phyloP scores from a whole-genome alignment of 2,888 invertebrate species.

The Euphydryas editha region DNA sequence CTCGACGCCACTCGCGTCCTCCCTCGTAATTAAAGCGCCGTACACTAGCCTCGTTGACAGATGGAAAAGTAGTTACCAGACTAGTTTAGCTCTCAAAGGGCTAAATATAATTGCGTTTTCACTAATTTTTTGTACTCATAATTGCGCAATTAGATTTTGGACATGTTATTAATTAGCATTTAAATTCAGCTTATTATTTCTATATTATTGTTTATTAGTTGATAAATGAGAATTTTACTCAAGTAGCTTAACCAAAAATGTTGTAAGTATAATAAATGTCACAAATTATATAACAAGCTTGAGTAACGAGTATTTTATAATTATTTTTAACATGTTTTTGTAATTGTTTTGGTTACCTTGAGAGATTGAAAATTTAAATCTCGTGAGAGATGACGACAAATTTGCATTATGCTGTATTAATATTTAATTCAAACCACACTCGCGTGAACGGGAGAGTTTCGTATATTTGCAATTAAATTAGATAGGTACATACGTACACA shows the following conservation, averaged over 20 bases:
- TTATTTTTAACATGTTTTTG: not conserved
- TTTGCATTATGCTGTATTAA: conserved; percentile 15
- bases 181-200: not conserved
- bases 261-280: too few relatives aligned
- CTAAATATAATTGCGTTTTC: conserved; percentile 29
- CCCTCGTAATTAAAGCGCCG: conserved; percentile 40
- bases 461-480: conserved; percentile 37
- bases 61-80: conserved; percentile 36
- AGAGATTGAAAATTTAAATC: not conserved
- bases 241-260: too few relatives aligned
- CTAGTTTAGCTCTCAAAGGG: conserved; percentile 25
- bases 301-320: not conserved
- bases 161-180: conserved; percentile 2
- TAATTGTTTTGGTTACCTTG: not conserved
- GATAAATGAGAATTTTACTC: not conserved
- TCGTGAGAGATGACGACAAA: not conserved
- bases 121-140: conserved; percentile 20
- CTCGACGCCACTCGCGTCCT: conserved; percentile 40
- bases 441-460: conserved; percentile 24
- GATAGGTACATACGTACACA: conserved; percentile 3
- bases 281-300: not conserved
- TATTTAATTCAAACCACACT: conserved; percentile 32
- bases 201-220: too few relatives aligned
- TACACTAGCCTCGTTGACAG: conserved; percentile 38
- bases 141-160: not conserved